Evolutionary conservation across 2,113 vertebrate genomes (phyloP), one percentile per base, ranked within the genome.

Genomic region (Brachyistius frenatus): DNA sequence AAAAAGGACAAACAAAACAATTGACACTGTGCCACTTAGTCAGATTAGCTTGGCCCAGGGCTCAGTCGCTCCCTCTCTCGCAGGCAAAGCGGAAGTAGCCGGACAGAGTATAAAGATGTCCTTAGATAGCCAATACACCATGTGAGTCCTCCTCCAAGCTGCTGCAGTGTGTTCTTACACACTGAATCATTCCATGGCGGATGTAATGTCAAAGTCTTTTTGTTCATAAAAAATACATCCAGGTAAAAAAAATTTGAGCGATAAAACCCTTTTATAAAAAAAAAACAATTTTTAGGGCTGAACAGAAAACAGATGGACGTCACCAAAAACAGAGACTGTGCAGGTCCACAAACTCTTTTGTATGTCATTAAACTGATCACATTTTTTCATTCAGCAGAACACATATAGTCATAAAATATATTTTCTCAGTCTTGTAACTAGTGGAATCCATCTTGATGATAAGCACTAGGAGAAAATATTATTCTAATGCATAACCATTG

Each of bases 1-100:
- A 23, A 94, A 94, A 91, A 95, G 93, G 93, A 87, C 84, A 93
- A 95, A 94, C 88, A 95, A 94, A 94, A 85, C 88, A 89, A 86
- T 87, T 75, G 66, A 89, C 88, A 87, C 76, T 80, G 76, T 89
- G 86, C 87, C 86, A 83, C 85, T 83, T 78, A 81, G 86, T 76
- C 82, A 85, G 85, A 67, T 85, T 84, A 89, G 85, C 83, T 76
- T 71, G 77, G 85, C 84, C 85, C 78, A 73, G 62, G 52, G 73
- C 83, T 73, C 82, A 66, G 80, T 73, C 61, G 32, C 69, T 71
- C 63, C 77, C 72, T 75, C 60, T 71, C 66, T 72, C 62, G 56
- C 73, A 89, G 81, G 69, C 80, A 85, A 65, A 80, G 76, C 36
- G 70, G 49, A 84, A 62, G 64, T 61, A 86, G 80, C 62, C 37